phyloP scores from a whole-genome alignment of 2,113 vertebrate genomes.

The Zosterops borbonicus region DNA sequence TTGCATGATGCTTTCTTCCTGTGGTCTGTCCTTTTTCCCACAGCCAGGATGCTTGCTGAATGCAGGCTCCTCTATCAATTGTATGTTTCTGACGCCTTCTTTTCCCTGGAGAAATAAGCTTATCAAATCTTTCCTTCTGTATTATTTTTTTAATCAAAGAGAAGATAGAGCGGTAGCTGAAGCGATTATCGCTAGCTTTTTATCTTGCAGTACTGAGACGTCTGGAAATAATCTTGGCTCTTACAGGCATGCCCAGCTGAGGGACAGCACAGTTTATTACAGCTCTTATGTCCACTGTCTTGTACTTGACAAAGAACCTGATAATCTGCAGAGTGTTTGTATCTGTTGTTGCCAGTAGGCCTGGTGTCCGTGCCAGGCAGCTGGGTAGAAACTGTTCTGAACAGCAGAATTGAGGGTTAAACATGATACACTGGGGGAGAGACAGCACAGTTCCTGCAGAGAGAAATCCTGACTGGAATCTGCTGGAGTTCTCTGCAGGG shows the following conservation, averaged over 20 bases:
- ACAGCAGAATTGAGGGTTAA: background rate
- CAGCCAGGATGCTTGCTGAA: background rate
- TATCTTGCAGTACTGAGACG: background rate
- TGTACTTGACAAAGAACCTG: background rate
- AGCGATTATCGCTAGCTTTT: background rate
- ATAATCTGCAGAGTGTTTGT: background rate
- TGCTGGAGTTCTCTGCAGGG: background rate
- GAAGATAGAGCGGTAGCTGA: background rate
- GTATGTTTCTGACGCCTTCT: background rate
- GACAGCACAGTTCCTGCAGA: background rate
- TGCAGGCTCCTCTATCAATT: background rate
- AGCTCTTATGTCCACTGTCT: background rate
- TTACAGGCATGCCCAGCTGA: background rate
- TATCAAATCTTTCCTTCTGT: background rate
- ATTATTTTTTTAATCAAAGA: slow-evolving; percentile 20
- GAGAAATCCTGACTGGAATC: background rate
- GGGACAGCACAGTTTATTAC: background rate
- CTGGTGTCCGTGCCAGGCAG: background rate
- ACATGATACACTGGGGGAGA: background rate
- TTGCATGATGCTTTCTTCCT: background rate
- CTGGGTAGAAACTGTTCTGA: background rate
- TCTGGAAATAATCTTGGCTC: slow-evolving; percentile 30
- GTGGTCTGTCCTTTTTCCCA: background rate
- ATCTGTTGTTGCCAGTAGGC: background rate
- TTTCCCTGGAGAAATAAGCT: slow-evolving; percentile 30